Evolutionary conservation across 2,797 vertebrate genomes (phyloP).

Genomic region (Danio aesculapii): DNA sequence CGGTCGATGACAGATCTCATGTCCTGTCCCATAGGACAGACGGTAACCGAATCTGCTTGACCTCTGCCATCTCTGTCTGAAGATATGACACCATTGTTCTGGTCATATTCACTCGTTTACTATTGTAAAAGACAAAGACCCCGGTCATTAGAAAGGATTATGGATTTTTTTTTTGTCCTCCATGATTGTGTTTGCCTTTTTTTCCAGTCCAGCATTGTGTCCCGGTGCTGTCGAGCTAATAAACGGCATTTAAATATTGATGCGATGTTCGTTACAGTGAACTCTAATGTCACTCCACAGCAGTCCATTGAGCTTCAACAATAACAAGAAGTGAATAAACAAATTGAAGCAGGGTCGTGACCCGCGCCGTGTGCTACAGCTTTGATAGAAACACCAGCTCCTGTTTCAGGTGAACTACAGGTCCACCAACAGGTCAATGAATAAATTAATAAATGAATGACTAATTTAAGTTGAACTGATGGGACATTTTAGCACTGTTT

Average conservation of each 20-base stretch:
- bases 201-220: conserved; percentile 50
- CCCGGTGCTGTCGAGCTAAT: conserved; percentile 41
- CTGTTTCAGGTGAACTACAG: conserved; percentile 34
- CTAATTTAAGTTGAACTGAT: too few species aligned
- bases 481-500: too few species aligned
- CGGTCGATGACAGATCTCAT: conserved; percentile 61
- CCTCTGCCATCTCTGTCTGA: conserved; percentile 51
- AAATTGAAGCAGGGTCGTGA: conserved; percentile 39
- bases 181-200: conserved; percentile 34
- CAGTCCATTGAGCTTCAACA: conserved; percentile 41
- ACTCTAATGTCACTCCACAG: conserved; percentile 38
- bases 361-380: background rate
- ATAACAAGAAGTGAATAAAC: conserved; percentile 42
- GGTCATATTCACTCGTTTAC: conserved; percentile 59
- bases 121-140: conserved; percentile 57
- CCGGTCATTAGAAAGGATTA: conserved; percentile 53
- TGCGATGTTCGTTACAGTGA: conserved; percentile 53
- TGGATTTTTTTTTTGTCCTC: conserved; percentile 48
- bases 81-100: conserved; percentile 64
- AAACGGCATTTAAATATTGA: conserved; percentile 60
- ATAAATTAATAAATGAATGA: too few species aligned
- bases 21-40: conserved; percentile 59
- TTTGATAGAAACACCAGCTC: conserved; percentile 25
- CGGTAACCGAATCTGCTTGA: conserved; percentile 59
- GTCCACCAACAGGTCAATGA: background rate